phyloP scores from a whole-genome alignment of 2,888 invertebrate species.

The Athetis lepigone region DNA sequence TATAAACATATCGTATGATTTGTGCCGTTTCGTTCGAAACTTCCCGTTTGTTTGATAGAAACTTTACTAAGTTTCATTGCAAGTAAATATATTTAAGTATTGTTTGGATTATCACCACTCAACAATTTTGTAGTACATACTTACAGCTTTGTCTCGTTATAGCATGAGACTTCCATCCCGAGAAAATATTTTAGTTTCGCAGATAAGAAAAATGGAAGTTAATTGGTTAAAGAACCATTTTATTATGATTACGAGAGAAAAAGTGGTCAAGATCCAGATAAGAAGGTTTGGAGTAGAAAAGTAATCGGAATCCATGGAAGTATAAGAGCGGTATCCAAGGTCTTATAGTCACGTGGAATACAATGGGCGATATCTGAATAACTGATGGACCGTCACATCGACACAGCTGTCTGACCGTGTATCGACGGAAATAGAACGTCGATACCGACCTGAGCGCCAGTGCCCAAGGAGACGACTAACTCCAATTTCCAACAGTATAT shows the following conservation, averaged over 20 bases:
- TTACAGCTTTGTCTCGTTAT: neutral
- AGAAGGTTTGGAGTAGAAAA: neutral
- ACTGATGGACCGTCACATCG: conserved; percentile 75
- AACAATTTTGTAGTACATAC: neutral
- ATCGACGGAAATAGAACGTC: conserved; percentile 78
- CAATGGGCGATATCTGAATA: conserved; percentile 75
- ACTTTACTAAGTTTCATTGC: conserved; percentile 4
- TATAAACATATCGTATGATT: conserved; percentile 4
- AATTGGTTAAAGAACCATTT: neutral
- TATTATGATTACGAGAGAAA: neutral
- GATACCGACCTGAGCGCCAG: conserved; percentile 68
- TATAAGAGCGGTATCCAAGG: conserved; percentile 60
- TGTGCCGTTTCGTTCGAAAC: neutral
- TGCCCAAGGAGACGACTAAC: conserved; percentile 57
- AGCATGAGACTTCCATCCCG: neutral
- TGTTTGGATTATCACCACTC: neutral
- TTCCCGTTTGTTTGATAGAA: neutral
- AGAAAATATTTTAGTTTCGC: neutral
- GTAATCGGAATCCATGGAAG: conserved; percentile 19
- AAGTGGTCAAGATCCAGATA: neutral
- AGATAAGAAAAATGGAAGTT: too few species aligned
- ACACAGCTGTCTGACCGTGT: conserved; percentile 72
- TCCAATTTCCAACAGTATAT: conserved; percentile 34
- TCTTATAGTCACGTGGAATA: conserved; percentile 62
- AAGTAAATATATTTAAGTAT: conserved; percentile 4